phyloP scores from a whole-genome alignment of 2,797 vertebrate genomes.

The Enteromius mattozi region DNA sequence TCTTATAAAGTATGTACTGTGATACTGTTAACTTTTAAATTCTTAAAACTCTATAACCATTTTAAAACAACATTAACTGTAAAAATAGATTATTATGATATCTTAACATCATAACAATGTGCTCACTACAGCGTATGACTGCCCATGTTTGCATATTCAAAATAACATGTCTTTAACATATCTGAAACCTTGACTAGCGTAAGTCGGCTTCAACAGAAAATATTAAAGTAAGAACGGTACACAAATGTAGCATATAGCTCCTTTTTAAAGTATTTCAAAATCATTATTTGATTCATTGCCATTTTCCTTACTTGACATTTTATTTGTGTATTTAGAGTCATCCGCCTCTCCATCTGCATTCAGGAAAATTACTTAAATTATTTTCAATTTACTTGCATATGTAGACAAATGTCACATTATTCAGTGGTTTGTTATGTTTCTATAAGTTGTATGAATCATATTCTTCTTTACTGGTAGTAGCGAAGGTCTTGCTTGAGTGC shows the following conservation, averaged over 20 bases:
- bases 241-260: not conserved
- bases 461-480: not conserved
- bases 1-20: not conserved
- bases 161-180: not conserved
- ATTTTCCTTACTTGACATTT: not conserved
- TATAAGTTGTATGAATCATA: conserved; percentile 17
- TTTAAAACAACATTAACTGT: not conserved
- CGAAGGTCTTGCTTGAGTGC: not conserved
- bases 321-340: not conserved
- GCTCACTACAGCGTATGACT: not conserved
- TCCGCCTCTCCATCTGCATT: not conserved
- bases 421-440: not conserved
- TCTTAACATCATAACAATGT: not conserved
- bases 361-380: conserved; percentile 7
- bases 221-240: not conserved
- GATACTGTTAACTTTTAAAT: not conserved
- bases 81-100: not conserved
- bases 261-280: not conserved
- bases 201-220: not conserved
- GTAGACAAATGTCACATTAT: not conserved
- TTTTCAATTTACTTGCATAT: not conserved
- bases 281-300: not conserved
- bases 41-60: not conserved
- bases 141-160: not conserved
- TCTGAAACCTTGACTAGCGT: not conserved